Base-by-base conservation (phyloP, 2,888 invertebrate genomes). In the Parnassius mnemosyne region DNA sequence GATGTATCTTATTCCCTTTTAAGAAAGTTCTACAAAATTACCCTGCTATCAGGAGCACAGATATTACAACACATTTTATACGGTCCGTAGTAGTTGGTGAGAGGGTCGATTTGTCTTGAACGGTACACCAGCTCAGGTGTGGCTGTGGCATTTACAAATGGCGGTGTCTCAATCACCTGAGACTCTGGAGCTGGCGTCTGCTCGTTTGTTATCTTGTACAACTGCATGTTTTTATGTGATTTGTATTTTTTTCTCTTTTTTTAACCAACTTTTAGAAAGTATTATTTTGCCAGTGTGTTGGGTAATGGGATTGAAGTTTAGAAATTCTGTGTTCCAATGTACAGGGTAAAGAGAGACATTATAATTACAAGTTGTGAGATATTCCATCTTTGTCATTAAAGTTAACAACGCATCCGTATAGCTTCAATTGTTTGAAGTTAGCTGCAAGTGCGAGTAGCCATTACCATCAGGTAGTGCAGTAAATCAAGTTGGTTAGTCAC, bases 121-220 rank as follows among this genome's bases (percentile, higher is more conserved):
- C 57, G 42, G 49, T 60, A 20, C 41, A 53, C 53, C 47, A 10
- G 57, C 51, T 44, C 63, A 63, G 63, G 63, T 63, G 62, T 62
- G 63, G 20, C 55, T 9, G 12, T 41, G 63, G 58, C 63, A 46
- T 54, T 63, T 50, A 63, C 63, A 49, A 63, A 63, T 63, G 63
- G 34, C 54, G 42, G 34, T 46, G 46, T 51, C 55, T 61, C 60
- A 55, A 61, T 61, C 60, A 61, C 60, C 51, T 56, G 55, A 11
- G 55, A 55, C 60, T 20, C 20, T 51, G 16, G n/a, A n/a, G 16
- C 34, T 16, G 51, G 44, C 57, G 57, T 58, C 43, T 25, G 34
- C 44, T 51, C 51, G 43, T 61, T 50, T 43, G 54, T 44, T 25
- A 25, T 60, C 59, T 41, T 53, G 44, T 51, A 41, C 11, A 16